A percentile compares a stretch with the other conserved stretches of the same genome.
Evolutionary conservation across 2,797 vertebrate species (phyloP).

Genomic region (Acipenser transmontanus): DNA sequence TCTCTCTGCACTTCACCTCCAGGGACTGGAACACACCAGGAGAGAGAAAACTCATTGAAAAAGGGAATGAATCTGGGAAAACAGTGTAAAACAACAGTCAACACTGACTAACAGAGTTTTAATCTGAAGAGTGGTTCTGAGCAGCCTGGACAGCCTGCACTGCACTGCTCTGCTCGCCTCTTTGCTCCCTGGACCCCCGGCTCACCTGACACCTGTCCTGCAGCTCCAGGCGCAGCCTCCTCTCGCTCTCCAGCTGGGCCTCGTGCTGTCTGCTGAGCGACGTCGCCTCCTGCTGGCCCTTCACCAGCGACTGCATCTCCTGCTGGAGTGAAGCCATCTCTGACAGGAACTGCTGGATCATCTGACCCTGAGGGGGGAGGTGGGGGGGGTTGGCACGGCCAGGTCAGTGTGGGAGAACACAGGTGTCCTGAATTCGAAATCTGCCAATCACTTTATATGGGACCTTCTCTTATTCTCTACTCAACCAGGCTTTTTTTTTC

Average conservation of each 20-base stretch:
- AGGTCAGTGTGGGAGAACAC: neutral
- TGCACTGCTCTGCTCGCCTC: no score
- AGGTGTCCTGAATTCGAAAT: no score
- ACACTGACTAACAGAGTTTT: neutral
- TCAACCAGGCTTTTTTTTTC: no score
- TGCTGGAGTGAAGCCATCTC: conserved; percentile 43
- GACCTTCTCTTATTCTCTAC: no score
- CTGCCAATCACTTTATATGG: no score
- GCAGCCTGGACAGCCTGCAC: no score
- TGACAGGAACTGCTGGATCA: conserved; percentile 42
- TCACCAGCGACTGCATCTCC: conserved; percentile 45
- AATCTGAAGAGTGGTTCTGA: neutral
- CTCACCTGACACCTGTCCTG: conserved; percentile 43
- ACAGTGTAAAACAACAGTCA: no score
- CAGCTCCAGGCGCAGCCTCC: conserved; percentile 34
- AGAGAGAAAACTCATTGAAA: no score
- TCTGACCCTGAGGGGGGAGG: conserved; percentile 36
- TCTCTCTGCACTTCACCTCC: conserved; percentile 31
- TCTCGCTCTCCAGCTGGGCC: conserved; percentile 32
- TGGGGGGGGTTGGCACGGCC: neutral
- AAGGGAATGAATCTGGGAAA: no score
- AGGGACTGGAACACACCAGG: conserved; percentile 37
- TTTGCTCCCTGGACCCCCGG: neutral
- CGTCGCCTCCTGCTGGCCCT: conserved; percentile 37
- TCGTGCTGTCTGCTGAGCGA: conserved; percentile 33